Base-by-base conservation (phyloP, 1,140 invertebrate genomes). In the Tetraneura akinire region DNA sequence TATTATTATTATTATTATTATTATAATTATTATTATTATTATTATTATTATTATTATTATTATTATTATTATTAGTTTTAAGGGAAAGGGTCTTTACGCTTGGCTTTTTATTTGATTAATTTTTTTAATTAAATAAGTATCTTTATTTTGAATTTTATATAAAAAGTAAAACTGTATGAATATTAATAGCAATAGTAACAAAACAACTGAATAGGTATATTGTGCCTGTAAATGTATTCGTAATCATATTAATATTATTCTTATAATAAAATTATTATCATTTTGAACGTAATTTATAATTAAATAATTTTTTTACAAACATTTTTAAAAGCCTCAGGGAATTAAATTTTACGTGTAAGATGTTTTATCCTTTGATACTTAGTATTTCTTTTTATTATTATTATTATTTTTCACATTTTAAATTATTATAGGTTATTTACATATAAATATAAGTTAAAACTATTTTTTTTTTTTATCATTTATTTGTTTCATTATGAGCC, bases 331-430 rank as follows among this genome's bases (percentile, higher is more conserved):
- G 73, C 73, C 57, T 76, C 57, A 76, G 73, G 53, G 32, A 21
- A 68, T 0, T 23, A 16, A 23, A 68, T 76, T 55, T 76, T 57
- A 76, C 53, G 10, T 26, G 0, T 76, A 57, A 76, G 13, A 16
- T 10, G 55, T 47, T 47, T 29, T 14, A 26, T 60, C 37, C 55
- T 62, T 62, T 47, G 13, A 29, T 62, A 6, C 55, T 29, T 37
- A 78, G 74, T 78, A 78, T 78, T 71, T 71, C 8, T 70, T 78
- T 57, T 76, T 76, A 32, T 73, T n/a, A n/a, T n/a, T n/a, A 49
- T 73, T 74, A 37, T 57, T 37, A 57, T 57, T 55, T 18, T 78
- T 71, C 11, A 49, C 5, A 4, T 3, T 21, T 66, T 66, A 26
- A 23, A 70, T 8, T 26, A 70, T 8, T 26, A 11, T 26, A 70